Base-by-base conservation (phyloP, 2,797 vertebrate genomes). In the Myripristis murdjan region DNA sequence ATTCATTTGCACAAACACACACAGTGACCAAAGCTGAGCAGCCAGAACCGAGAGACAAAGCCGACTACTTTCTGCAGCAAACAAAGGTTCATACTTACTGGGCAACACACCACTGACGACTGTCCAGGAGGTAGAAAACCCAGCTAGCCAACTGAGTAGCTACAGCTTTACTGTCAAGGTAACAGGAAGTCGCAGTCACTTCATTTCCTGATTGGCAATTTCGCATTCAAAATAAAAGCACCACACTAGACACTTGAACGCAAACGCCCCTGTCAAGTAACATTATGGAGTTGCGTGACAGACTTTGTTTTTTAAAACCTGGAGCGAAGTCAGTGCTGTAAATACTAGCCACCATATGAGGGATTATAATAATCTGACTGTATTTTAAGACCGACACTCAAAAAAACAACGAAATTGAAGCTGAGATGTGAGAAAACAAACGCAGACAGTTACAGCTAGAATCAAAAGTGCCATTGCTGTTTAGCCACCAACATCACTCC, bases 181-280 rank as follows among this genome's bases (percentile, higher is more conserved):
- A 2, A 43, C 65, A 51, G 35, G 48, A 64, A 75, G 73, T 72
- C 60, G 52, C 56, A 77, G 7, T 18, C 1, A 72, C 56, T 64
- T 6, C 7, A 87, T 80, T 87, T 92, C 91, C 90, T 35, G 81
- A 77, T 81, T 85, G 46, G 23, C 8, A 2, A 43, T 0, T 0
- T 2, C 10, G 10, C 64, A 82, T 91, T 90, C 88, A 92, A 84
- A 90, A 88, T 52, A 89, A 93, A 88, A 75, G 80, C 73, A 59
- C 56, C 0, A 1, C 48, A 24, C 16, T 18, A 47, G 47, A 70
- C 76, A 67, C 56, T 8, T 8, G 18, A 7, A 47, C 4, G 28
- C 28, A 31, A 31, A 31, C 4, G 28, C n/a, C 28, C 7, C 7
- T 7, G 31, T 7, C 28, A 31, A 7, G 2, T 31, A 4, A 2